Evolutionary conservation across 2,888 invertebrate genomes (phyloP).

Genomic region (Entomobrya proxima): DNA sequence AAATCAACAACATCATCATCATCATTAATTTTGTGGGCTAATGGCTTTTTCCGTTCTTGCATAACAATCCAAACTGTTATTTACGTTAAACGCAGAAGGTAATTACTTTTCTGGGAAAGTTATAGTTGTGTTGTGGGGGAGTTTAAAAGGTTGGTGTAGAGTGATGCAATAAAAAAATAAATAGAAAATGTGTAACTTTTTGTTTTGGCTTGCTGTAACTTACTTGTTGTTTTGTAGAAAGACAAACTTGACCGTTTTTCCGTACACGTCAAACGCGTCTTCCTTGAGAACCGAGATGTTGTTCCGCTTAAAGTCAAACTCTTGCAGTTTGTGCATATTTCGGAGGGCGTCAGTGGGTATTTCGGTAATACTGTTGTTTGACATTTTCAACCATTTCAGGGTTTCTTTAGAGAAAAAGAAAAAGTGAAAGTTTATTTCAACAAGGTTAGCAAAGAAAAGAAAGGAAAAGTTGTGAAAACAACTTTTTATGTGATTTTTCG

Average conservation of each 20-base stretch:
- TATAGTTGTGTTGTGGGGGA: too few relatives aligned
- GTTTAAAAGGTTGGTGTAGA: too few relatives aligned
- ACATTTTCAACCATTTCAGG: conserved; percentile 91
- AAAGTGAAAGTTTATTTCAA: neutral
- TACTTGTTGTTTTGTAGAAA: conserved; percentile 94
- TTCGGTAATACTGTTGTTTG: conserved; percentile 90
- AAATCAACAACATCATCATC: too few relatives aligned
- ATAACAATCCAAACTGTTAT: too few relatives aligned
- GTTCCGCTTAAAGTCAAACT: conserved; percentile 91
- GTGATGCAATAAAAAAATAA: too few relatives aligned
- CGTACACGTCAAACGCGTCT: conserved; percentile 88
- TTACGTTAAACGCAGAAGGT: too few relatives aligned
- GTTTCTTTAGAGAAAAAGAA: conserved; percentile 82
- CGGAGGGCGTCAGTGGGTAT: conserved; percentile 91
- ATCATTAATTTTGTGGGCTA: too few relatives aligned
- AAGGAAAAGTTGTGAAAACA: conserved; percentile 7
- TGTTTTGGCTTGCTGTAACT: conserved; percentile 77
- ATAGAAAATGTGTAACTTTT: too few relatives aligned
- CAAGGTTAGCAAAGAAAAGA: neutral
- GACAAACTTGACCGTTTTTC: conserved; percentile 93
- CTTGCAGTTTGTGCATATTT: conserved; percentile 89
- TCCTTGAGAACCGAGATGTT: conserved; percentile 89
- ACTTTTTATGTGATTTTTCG: too few relatives aligned
- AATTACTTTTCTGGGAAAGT: too few relatives aligned
- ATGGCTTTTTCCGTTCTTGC: too few relatives aligned